Evolutionary conservation across 2,797 vertebrate genomes (phyloP).

Genomic region (Spinibarbus caldwelli): DNA sequence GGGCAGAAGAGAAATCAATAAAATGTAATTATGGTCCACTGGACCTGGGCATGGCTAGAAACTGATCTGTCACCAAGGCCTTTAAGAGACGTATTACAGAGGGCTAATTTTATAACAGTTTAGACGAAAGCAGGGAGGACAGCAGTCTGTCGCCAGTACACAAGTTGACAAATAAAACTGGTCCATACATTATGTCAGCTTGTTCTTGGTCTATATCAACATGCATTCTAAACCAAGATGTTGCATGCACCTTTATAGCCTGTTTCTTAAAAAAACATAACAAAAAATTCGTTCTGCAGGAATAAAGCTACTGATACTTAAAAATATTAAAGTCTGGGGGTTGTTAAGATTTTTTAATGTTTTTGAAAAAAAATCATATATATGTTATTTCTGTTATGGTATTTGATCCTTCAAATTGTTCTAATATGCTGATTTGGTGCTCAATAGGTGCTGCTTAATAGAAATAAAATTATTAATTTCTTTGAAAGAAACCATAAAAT

Average conservation of each 20-base stretch:
- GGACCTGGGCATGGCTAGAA: conserved; percentile 42
- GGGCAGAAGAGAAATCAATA: conserved; percentile 40
- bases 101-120: conserved; percentile 47
- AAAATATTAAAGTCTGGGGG: no score
- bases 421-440: no score
- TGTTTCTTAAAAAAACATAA: not conserved
- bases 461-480: no score
- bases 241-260: not conserved
- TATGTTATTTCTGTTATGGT: no score
- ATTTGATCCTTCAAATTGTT: no score
- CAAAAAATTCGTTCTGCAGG: not conserved
- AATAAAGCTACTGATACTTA: not conserved
- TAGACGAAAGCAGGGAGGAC: conserved; percentile 7
- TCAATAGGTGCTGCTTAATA: no score
- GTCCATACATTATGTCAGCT: not conserved
- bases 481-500: not conserved
- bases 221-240: not conserved
- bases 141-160: conserved; percentile 36
- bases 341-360: no score
- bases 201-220: not conserved
- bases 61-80: conserved; percentile 46
- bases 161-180: conserved; percentile 24
- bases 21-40: conserved; percentile 54
- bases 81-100: conserved; percentile 44
- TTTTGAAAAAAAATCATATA: no score